Evolutionary conservation across 2,888 invertebrate species (phyloP), one percentile per base, ranked within the genome.

Genomic region (Achlya flavicornis): DNA sequence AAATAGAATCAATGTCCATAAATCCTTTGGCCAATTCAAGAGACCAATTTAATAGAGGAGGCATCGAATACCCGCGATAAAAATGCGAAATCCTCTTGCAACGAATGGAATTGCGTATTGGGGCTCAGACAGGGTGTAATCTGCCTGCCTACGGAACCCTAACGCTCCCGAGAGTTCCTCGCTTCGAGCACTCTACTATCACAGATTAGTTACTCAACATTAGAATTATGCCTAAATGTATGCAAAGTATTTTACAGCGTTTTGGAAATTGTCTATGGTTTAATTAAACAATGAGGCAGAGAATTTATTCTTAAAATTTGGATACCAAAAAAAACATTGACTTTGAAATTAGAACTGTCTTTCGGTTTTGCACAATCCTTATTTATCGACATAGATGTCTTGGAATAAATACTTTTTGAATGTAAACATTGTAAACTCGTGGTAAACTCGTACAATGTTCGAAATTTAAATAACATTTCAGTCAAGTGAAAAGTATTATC

Each of bases 81-180:
- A 92, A 92, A 91, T 89, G 86, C 86, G 84, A 81, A 89, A 90
- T 91, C 90, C 91, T 87, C 86, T 87, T 83, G 86, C 87, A 88
- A 75, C 85, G 86, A 87, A 87, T 89, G 89, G 91, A 89, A 92
- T 92, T 92, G 91, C 92, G 92, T 92, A 90, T 88, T 84, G 90
- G 87, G 84, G 90, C 92, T 92, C 91, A 92, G 93, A 92, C 90
- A 83, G 90, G 87, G 90, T 90, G 92, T 91, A 92, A 92, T 92
- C 90, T 91, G 91, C 86, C 87, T 87, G 86, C 90, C 90, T 89
- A 85, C 89, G 86, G 88, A 85, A 84, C 91, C 90, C 90, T 86
- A 89, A 88, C 88, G 90, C 81, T 89, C 91, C 91, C 87, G 84
- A 82, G 91, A 87, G 89, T 79, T 85, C 83, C 78, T 80, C 74